These are phyloP conservation scores for Anoncus sp. DNA, from an alignment of 2,888 invertebrate species.

Conservation along the genomic window DNA sequence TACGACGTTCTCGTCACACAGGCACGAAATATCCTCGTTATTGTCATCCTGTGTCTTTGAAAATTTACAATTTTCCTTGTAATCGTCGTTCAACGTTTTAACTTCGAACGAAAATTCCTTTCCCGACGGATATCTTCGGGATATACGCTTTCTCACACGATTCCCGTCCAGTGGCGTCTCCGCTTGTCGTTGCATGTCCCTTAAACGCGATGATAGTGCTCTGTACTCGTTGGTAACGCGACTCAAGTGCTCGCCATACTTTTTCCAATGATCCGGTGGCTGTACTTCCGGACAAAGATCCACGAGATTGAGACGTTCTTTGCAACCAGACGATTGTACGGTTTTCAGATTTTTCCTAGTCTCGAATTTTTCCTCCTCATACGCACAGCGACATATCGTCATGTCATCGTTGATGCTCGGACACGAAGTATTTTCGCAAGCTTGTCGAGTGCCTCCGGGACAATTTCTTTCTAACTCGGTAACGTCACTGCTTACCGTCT, in stretches of 20 bases:
- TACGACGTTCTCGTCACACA: slow-evolving; percentile 1
- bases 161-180: slow-evolving; percentile 13
- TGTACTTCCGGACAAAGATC: slow-evolving; percentile 57
- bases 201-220: slow-evolving; percentile 53
- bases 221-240: slow-evolving; percentile 65
- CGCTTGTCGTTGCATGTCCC: slow-evolving; percentile 56
- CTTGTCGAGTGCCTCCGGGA: background rate
- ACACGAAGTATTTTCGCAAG: slow-evolving; percentile 16
- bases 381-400: slow-evolving; percentile 36
- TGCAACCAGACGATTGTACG: background rate
- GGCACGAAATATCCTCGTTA: background rate
- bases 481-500: slow-evolving; percentile 4
- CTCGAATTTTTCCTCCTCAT: background rate
- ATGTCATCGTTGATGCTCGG: slow-evolving; percentile 10
- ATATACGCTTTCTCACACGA: slow-evolving; percentile 45
- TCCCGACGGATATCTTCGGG: slow-evolving; percentile 62
- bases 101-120: slow-evolving; percentile 66
- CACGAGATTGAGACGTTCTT: slow-evolving; percentile 34
- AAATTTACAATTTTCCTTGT: background rate
- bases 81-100: slow-evolving; percentile 36
- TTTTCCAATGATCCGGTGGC: slow-evolving; percentile 56
- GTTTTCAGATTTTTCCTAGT: background rate
- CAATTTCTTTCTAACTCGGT: background rate
- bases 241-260: slow-evolving; percentile 57
- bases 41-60: background rate